A percentile compares a stretch with the other conserved stretches of the same genome.
These are phyloP conservation scores for Pantala flavescens DNA, from an alignment of 1,140 invertebrate genomes.

Conservation along the genomic window DNA sequence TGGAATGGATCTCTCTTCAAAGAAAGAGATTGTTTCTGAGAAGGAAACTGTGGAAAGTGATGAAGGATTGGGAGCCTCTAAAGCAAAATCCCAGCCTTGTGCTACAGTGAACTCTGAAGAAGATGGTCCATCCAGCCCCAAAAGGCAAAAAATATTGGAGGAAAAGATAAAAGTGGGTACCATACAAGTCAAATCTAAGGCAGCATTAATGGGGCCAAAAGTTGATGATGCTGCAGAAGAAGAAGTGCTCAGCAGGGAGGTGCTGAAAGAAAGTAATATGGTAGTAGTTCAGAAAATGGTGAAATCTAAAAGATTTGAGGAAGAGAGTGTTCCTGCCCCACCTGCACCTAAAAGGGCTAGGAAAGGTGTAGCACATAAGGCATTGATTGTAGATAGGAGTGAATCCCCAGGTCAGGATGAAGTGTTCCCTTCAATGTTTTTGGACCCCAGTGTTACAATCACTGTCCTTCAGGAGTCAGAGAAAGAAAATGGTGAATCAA, in stretches of 20 bases:
- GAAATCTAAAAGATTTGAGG: background rate
- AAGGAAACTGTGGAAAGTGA: no score
- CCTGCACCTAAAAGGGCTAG: background rate
- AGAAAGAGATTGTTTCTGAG: no score
- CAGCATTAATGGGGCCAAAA: background rate
- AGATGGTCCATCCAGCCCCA: background rate
- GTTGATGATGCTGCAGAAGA: background rate
- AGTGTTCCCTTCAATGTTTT: conserved; percentile 21
- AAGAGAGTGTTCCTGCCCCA: background rate
- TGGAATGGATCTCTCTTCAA: no score
- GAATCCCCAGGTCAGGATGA: conserved; percentile 20
- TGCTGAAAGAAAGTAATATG: background rate
- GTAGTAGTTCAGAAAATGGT: background rate
- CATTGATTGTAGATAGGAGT: background rate
- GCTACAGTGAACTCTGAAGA: background rate
- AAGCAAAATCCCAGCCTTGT: no score
- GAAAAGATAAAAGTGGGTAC: background rate
- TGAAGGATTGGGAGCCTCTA: no score
- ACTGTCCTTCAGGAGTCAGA: conserved; percentile 21
- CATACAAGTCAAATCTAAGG: background rate
- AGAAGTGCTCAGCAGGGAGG: background rate
- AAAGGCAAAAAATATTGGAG: background rate
- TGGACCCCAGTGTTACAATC: conserved; percentile 24
- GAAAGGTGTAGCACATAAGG: background rate
- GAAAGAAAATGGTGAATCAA: conserved; percentile 13